These are phyloP conservation scores for Oikopleura dioica DNA, from an alignment of 23 tunicate species.

Conservation along the genomic window DNA sequence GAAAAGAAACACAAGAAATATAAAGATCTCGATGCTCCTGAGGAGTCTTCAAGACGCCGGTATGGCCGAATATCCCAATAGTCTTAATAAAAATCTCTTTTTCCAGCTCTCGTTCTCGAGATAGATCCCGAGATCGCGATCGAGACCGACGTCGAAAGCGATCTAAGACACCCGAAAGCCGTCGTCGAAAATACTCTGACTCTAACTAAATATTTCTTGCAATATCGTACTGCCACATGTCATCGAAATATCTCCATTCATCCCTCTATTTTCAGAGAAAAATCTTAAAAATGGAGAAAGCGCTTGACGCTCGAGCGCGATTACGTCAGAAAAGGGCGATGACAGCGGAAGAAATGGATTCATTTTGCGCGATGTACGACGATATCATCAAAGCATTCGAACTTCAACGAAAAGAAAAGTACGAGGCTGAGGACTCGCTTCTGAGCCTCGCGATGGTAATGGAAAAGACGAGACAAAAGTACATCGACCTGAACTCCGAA, in stretches of 20 bases:
- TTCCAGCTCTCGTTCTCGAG: neutral
- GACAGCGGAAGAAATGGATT: neutral
- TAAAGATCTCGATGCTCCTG: neutral
- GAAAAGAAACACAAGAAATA: conserved; percentile 4
- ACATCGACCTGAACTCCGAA: neutral
- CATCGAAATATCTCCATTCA: too few species aligned
- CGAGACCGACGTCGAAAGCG: neutral
- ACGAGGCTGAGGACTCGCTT: neutral
- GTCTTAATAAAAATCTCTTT: neutral
- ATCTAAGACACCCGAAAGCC: neutral
- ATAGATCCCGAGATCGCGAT: neutral
- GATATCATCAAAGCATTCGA: neutral
- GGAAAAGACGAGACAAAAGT: neutral
- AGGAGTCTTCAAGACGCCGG: neutral
- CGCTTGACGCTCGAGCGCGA: neutral
- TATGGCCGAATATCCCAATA: neutral
- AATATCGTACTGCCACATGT: too few species aligned
- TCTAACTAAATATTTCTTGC: neutral
- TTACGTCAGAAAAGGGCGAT: neutral
- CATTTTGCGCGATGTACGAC: neutral
- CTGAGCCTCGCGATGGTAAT: neutral
- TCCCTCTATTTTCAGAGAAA: too few species aligned
- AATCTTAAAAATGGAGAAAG: too few species aligned
- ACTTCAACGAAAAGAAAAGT: neutral
- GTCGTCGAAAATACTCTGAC: neutral